Percentiles rank a stretch among this genome's conserved stretches.
These are phyloP conservation scores for Iguana delicatissima DNA, from an alignment of 2,797 vertebrate species.

Conservation along the genomic window DNA sequence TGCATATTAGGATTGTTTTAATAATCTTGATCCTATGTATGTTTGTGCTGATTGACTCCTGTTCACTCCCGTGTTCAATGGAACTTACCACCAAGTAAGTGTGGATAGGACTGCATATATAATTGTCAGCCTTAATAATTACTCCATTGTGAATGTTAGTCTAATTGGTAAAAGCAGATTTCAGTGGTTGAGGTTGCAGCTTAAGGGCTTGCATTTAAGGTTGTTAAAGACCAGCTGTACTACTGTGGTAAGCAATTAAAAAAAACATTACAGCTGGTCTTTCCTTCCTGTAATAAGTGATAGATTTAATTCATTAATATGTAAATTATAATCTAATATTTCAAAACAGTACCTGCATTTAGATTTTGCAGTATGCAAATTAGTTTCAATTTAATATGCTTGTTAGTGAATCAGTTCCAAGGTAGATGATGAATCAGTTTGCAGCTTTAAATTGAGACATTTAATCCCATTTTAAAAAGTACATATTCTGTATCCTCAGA, in stretches of 20 bases:
- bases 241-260: neutral
- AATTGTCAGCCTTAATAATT: neutral
- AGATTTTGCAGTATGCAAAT: too few relatives aligned
- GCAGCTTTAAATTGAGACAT: neutral
- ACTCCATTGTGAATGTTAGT: neutral
- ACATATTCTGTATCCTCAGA: constrained; percentile 35
- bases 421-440: neutral
- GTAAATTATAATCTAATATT: neutral
- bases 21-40: neutral
- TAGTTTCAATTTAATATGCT: neutral
- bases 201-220: neutral
- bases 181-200: neutral
- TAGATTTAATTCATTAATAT: neutral
- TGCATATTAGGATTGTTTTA: too few relatives aligned
- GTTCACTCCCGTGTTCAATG: neutral
- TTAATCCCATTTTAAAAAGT: constrained; percentile 14
- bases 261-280: neutral
- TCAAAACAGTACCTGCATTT: neutral
- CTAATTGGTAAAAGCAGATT: neutral
- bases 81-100: neutral
- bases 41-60: neutral
- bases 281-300: neutral
- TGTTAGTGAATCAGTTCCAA: neutral
- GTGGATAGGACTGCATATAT: neutral
- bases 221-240: neutral